Percentiles rank a stretch among this genome's conserved stretches.
Conservation (phyloP, 2,113 vertebrate genomes). For the Cynoglossus semilaevis region DNA sequence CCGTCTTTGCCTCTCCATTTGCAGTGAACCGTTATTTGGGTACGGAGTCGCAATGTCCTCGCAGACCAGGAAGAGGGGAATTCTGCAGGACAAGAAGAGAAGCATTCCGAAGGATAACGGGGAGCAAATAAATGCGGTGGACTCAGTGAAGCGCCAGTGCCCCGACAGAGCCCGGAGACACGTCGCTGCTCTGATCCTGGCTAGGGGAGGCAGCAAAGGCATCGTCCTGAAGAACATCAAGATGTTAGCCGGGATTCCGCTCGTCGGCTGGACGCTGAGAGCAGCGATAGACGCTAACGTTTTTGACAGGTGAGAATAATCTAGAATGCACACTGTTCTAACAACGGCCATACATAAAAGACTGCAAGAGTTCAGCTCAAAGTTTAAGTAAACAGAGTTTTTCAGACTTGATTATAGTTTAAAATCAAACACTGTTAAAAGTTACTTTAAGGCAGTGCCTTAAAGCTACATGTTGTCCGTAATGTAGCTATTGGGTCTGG, state of each 20-base stretch:
- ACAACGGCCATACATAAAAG: no score
- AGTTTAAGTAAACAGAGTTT: no score
- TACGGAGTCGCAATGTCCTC: background rate
- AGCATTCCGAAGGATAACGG: fast-evolving
- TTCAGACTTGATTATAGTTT: no score
- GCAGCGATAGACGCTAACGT: slow-evolving; percentile 25
- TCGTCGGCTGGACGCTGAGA: slow-evolving; percentile 59
- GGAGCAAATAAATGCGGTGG: fast-evolving
- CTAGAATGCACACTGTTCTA: no score
- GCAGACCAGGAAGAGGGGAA: background rate
- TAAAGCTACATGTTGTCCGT: no score
- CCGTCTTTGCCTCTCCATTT: background rate
- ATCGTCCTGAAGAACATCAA: slow-evolving; percentile 67
- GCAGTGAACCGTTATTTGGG: background rate
- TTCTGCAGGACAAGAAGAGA: no score
- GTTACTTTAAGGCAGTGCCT: no score
- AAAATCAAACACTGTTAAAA: no score
- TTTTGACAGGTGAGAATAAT: slow-evolving; percentile 46
- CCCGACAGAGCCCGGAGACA: background rate
- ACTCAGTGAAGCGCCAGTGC: background rate
- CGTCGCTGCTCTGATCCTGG: slow-evolving; percentile 47
- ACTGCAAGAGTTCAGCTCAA: no score
- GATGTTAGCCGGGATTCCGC: slow-evolving; percentile 44
- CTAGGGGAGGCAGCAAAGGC: slow-evolving; percentile 60
- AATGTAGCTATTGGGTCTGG: no score